Conservation (phyloP, 2,113 vertebrate species). For the Hemiprocne comata region DNA sequence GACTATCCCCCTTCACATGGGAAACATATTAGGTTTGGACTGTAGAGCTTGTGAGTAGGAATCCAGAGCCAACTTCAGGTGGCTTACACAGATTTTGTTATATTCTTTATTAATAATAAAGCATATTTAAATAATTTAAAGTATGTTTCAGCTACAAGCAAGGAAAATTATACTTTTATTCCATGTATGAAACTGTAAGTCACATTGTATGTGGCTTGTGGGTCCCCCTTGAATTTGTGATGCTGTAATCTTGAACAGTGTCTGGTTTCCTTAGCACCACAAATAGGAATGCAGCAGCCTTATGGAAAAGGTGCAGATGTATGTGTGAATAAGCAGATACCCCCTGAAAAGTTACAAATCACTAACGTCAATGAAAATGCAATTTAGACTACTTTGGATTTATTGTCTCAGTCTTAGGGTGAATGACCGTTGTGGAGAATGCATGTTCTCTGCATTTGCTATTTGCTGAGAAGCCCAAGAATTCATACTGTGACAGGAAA, state of each 20-base stretch:
- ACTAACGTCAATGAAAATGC: background rate
- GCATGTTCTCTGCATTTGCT: background rate
- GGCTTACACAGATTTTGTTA: background rate
- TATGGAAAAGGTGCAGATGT: background rate
- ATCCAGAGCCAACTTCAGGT: background rate
- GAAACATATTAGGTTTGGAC: background rate
- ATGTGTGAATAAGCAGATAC: background rate
- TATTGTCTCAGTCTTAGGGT: background rate
- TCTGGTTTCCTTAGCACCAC: background rate
- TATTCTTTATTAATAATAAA: background rate
- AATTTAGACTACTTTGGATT: background rate
- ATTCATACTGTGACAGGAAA: background rate
- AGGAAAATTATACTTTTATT: background rate
- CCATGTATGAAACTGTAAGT: background rate
- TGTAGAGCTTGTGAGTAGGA: background rate
- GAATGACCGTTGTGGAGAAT: background rate
- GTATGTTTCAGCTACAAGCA: background rate
- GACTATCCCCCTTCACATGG: background rate
- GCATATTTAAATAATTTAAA: background rate
- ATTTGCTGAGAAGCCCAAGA: background rate
- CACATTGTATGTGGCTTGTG: background rate
- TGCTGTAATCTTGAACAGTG: background rate
- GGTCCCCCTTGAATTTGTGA: background rate
- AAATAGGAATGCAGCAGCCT: background rate
- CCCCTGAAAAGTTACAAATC: background rate